Percentiles rank a stretch among this genome's conserved stretches.
Conservation (phyloP, 2,113 vertebrate species). For the Myotis davidii region DNA sequence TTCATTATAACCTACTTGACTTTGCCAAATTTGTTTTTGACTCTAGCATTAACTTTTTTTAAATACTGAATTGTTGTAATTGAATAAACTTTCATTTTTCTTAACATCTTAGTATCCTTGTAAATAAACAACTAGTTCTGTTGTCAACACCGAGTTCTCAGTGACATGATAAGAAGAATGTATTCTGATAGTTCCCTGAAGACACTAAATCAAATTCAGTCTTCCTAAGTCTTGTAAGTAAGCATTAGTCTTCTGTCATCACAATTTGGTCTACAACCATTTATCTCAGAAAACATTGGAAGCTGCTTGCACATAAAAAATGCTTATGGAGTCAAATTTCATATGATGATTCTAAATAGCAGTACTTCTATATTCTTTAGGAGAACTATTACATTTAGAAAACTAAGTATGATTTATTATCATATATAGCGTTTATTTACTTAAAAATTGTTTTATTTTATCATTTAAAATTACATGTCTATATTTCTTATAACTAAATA, state of each 20-base stretch:
- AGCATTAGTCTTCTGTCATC: conserved; percentile 17
- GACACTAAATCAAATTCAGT: conserved; percentile 45
- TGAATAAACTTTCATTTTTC: background rate
- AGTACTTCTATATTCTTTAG: background rate
- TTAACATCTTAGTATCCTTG: background rate
- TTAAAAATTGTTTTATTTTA: background rate
- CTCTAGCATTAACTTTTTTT: background rate
- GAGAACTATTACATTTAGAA: conserved; percentile 17
- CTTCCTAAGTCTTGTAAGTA: too few species aligned
- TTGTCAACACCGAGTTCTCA: background rate
- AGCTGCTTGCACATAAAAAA: conserved; percentile 61
- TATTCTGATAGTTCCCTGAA: background rate
- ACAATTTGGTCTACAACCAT: conserved; percentile 32
- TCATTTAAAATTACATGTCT: background rate
- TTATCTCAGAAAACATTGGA: conserved; percentile 39
- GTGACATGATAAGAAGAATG: background rate
- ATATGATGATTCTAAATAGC: conserved; percentile 15
- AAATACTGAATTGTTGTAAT: background rate
- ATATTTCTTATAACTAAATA: background rate
- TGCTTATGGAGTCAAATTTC: conserved; percentile 51
- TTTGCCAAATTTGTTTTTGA: background rate
- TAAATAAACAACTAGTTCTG: background rate
- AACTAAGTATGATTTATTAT: conserved; percentile 18
- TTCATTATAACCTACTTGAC: background rate
- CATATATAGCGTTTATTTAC: background rate